These are phyloP conservation scores for Typhlichthys eigenmanni DNA, from an alignment of 2,797 vertebrate genomes.

Conservation along the genomic window DNA sequence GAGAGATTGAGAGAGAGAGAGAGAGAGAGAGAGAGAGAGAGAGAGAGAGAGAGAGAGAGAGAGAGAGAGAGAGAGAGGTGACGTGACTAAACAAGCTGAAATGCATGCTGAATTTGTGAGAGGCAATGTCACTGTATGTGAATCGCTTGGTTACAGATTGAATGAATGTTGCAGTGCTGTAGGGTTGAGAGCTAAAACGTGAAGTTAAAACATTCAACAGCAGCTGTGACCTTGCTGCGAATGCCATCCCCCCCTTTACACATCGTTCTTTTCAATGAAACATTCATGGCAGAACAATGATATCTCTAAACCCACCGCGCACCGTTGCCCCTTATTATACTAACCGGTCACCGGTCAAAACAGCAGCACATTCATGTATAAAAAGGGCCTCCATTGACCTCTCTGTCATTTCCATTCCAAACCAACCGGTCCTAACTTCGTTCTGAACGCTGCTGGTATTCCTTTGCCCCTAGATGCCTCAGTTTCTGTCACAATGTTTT, in stretches of 20 bases:
- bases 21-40: too few relatives aligned
- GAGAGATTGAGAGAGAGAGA: too few relatives aligned
- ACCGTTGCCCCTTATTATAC: not conserved
- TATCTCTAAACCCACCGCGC: not conserved
- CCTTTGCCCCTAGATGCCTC: constrained; percentile 26
- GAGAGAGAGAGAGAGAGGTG: constrained; percentile 19
- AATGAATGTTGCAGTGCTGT: constrained; percentile 51
- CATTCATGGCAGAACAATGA: not conserved
- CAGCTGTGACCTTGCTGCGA: constrained; percentile 20
- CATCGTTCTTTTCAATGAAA: constrained; percentile 16
- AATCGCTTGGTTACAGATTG: constrained; percentile 38
- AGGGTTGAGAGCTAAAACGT: not conserved
- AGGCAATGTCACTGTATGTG: constrained; percentile 26
- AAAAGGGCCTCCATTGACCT: constrained; percentile 41
- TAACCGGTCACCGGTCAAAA: constrained; percentile 4
- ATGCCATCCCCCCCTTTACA: not conserved
- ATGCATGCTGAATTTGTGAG: constrained; percentile 34
- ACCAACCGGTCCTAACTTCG: constrained; percentile 32
- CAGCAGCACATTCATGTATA: constrained; percentile 14
- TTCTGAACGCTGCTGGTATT: constrained; percentile 30
- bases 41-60: constrained; percentile 1
- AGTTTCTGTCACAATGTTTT: constrained; percentile 51
- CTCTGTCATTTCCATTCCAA: too few relatives aligned
- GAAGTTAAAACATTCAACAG: constrained; percentile 27
- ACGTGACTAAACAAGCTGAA: constrained; percentile 44